Conservation (phyloP, 2,113 vertebrate species). For the Ranitomeya variabilis region DNA sequence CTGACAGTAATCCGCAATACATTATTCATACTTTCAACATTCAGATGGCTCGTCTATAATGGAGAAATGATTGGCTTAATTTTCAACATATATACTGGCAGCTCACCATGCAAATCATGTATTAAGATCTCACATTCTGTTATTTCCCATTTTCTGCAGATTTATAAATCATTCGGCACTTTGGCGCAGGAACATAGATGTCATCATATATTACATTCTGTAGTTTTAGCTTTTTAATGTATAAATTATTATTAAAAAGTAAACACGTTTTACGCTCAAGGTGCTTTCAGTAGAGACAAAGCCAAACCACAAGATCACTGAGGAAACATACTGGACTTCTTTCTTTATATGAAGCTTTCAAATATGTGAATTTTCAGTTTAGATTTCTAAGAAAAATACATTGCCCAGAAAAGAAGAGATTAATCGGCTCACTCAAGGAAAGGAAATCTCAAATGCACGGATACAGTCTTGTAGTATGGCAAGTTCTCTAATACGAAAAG, state of each 20-base stretch:
- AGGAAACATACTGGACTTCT: background rate
- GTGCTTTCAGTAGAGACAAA: background rate
- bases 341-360: background rate
- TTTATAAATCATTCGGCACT: constrained; percentile 1
- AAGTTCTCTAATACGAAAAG: too few relatives aligned
- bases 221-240: constrained; percentile 1
- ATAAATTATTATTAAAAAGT: background rate
- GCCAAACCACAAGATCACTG: background rate
- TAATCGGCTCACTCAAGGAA: too few relatives aligned
- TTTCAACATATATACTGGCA: constrained; percentile 47
- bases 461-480: too few relatives aligned
- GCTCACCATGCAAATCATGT: constrained; percentile 51
- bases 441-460: too few relatives aligned
- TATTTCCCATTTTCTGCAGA: constrained; percentile 14
- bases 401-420: background rate
- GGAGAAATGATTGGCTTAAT: constrained; percentile 50
- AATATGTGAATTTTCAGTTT: background rate
- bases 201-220: background rate
- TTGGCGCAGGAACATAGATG: background rate
- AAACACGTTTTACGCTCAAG: background rate
- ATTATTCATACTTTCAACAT: constrained; percentile 53
- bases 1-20: constrained; percentile 34
- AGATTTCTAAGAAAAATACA: background rate
- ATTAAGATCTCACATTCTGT: constrained; percentile 25
- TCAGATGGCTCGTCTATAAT: constrained; percentile 51